phyloP scores from a whole-genome alignment of 2,888 invertebrate genomes.

The Strigamia transsilvanica region DNA sequence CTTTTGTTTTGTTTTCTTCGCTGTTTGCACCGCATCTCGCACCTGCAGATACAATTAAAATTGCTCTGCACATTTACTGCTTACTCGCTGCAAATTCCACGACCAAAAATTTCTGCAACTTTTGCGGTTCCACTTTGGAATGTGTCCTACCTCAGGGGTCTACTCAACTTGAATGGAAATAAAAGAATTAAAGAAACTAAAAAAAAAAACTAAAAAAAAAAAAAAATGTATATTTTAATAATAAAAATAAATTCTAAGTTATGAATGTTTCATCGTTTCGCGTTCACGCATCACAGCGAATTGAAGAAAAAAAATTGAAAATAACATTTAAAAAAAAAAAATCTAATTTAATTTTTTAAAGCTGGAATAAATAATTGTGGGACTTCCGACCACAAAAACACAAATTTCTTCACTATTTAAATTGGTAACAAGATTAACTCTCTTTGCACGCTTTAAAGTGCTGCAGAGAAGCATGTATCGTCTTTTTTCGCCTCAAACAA shows the following conservation, averaged over 20 bases:
- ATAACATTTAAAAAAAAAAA: no score
- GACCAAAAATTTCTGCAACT: background rate
- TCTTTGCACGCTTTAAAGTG: no score
- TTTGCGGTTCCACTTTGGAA: background rate
- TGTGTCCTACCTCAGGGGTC: background rate
- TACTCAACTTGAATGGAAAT: background rate
- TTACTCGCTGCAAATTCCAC: background rate
- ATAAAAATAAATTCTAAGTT: background rate
- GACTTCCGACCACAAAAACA: no score
- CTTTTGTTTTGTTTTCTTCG: conserved; percentile 8
- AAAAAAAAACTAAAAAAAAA: no score
- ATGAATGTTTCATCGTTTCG: background rate
- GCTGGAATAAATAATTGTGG: no score
- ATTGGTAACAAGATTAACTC: no score
- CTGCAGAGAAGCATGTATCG: no score
- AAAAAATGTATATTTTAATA: background rate
- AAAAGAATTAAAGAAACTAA: background rate
- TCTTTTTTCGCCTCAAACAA: background rate
- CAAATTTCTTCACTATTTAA: no score
- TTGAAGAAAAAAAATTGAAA: no score
- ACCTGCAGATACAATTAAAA: background rate
- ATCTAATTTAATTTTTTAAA: no score
- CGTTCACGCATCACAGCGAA: no score
- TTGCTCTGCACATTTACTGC: background rate
- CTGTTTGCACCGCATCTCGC: background rate